Evolutionary conservation across 2,888 invertebrate genomes (phyloP).

Genomic region (Nomada lathburiana): DNA sequence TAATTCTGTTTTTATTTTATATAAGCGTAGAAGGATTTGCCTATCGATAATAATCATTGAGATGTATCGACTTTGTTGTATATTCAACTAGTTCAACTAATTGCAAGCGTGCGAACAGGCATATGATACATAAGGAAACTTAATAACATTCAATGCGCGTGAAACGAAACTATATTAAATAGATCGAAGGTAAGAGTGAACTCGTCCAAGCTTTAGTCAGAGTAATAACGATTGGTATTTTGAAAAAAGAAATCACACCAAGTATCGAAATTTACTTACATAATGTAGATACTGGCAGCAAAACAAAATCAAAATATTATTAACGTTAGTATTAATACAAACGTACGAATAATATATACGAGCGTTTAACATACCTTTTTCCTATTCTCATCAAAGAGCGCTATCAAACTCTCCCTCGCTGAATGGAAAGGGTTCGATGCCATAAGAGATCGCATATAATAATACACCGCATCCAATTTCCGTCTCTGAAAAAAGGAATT

Average conservation of each 20-base stretch:
- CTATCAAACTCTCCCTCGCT: constrained; percentile 94
- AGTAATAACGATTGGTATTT: constrained; percentile 70
- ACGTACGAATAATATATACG: constrained; percentile 33
- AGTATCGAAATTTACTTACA: constrained; percentile 85
- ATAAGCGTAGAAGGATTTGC: constrained; percentile 45
- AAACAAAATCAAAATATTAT: constrained; percentile 81
- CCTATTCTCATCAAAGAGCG: constrained; percentile 96
- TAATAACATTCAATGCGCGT: constrained; percentile 39
- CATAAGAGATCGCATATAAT: constrained; percentile 97
- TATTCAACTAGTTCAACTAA: constrained; percentile 13
- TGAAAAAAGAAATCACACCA: constrained; percentile 76
- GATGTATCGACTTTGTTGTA: constrained; percentile 7
- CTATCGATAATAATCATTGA: background rate
- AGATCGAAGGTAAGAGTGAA: constrained; percentile 64
- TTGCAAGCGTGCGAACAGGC: constrained; percentile 46
- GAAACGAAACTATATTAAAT: constrained; percentile 43
- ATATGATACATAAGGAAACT: constrained; percentile 41
- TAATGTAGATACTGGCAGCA: constrained; percentile 87
- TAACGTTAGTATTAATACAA: constrained; percentile 86
- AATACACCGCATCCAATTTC: constrained; percentile 98
- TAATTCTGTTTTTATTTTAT: constrained; percentile 12
- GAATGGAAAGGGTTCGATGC: constrained; percentile 97
- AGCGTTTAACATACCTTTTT: constrained; percentile 89
- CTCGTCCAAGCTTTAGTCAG: constrained; percentile 73
- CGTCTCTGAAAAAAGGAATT: constrained; percentile 89